Conservation (phyloP, 2,113 vertebrate genomes). For the Festucalex cinctus region DNA sequence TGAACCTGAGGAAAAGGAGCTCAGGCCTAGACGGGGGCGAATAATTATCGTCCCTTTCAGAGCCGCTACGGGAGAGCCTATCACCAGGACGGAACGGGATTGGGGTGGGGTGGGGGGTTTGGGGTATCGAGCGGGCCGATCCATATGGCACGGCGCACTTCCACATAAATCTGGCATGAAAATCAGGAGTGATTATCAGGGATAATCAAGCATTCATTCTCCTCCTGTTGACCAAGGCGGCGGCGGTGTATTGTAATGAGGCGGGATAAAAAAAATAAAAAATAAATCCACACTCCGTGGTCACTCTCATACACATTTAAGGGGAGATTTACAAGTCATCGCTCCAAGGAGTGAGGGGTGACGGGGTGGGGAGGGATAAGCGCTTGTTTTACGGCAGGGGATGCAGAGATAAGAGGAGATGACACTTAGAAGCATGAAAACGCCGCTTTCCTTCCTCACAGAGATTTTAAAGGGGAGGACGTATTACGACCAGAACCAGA, state of each 20-base stretch:
- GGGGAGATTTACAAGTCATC: constrained; percentile 56
- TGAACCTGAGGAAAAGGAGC: background rate
- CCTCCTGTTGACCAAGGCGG: constrained; percentile 53
- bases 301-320: constrained; percentile 60
- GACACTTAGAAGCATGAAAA: constrained; percentile 57
- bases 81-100: constrained; percentile 11
- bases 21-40: constrained; percentile 52
- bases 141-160: constrained; percentile 25
- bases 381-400: constrained; percentile 59
- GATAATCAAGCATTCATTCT: constrained; percentile 70
- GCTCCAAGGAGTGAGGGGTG: constrained; percentile 4
- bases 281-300: constrained; percentile 54
- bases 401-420: constrained; percentile 51
- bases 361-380: constrained; percentile 43
- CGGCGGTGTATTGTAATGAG: constrained; percentile 57
- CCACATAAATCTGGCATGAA: constrained; percentile 58
- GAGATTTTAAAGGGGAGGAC: constrained; percentile 35
- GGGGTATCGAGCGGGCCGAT: constrained; percentile 19
- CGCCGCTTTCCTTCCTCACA: constrained; percentile 34
- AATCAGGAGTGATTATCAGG: constrained; percentile 61
- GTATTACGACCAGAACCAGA: constrained; percentile 28
- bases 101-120: too few relatives aligned
- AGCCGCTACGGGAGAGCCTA: constrained; percentile 50
- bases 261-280: constrained; percentile 24
- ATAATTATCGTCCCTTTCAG: constrained; percentile 63